Evolutionary conservation across 2,113 vertebrate genomes (phyloP).

Genomic region (Esox niger): DNA sequence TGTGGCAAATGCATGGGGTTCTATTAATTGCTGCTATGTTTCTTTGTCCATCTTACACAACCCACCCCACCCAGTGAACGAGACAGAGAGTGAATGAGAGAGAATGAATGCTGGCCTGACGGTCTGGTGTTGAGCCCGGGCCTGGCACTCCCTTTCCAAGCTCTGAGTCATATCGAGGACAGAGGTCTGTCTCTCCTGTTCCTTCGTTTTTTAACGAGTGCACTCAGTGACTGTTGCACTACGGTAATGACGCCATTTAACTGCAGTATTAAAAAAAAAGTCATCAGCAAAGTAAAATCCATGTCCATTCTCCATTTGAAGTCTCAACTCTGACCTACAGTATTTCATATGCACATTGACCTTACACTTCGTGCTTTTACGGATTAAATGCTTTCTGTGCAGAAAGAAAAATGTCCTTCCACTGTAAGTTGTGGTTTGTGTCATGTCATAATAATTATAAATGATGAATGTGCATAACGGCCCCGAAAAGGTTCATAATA

Average conservation of each 20-base stretch:
- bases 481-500: not conserved
- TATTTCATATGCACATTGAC: not conserved
- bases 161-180: not conserved
- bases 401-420: not conserved
- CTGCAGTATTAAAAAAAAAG: not conserved
- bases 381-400: not conserved
- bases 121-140: not conserved
- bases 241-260: not conserved
- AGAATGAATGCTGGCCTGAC: not conserved
- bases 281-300: not conserved
- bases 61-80: not conserved
- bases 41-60: constrained; percentile 21
- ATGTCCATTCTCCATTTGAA: not conserved
- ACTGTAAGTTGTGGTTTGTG: not conserved
- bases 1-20: not conserved
- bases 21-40: not conserved
- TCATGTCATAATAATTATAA: constrained; percentile 5
- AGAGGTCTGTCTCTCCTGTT: constrained; percentile 1
- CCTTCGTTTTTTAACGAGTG: too few species aligned
- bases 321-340: not conserved
- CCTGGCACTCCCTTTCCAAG: not conserved
- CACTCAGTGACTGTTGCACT: not conserved
- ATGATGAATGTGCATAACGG: not conserved
- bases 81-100: not conserved
- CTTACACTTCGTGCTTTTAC: not conserved